Conservation (phyloP, 2,888 invertebrate genomes). For the Eristalis tenax region DNA sequence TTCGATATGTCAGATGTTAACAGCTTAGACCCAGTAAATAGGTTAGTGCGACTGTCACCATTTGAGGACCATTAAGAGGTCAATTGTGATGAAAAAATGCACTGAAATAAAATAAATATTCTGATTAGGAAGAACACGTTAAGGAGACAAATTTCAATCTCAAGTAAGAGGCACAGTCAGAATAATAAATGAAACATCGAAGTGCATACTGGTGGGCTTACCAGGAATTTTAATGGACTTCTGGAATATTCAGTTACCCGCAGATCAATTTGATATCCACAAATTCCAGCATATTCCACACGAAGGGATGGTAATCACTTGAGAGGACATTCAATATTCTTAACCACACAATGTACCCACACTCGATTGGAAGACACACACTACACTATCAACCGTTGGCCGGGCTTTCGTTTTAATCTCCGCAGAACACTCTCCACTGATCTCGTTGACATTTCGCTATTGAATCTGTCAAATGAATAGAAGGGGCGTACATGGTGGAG, state of each 20-base stretch:
- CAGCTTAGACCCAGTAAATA: too few relatives aligned
- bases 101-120: background rate
- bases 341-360: slow-evolving; percentile 2
- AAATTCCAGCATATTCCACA: background rate
- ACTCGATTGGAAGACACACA: background rate
- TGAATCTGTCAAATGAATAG: slow-evolving; percentile 39
- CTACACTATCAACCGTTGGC: background rate
- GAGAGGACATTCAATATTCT: background rate
- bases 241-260: background rate
- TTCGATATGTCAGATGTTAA: too few relatives aligned
- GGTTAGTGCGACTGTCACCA: too few relatives aligned
- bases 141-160: background rate
- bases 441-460: slow-evolving; percentile 52
- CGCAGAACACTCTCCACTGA: slow-evolving; percentile 20
- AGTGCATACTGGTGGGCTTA: background rate
- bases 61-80: too few relatives aligned
- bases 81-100: background rate
- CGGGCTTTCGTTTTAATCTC: slow-evolving; percentile 10
- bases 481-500: slow-evolving; percentile 3
- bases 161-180: background rate
- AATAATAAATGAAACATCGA: background rate
- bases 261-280: background rate
- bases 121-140: background rate
- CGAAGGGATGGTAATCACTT: background rate
- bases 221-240: background rate